Percentiles rank a stretch among this genome's conserved stretches.
These are phyloP conservation scores for Myrmecophaga tridactyla DNA, from an alignment of 2,113 vertebrate genomes.

Conservation along the genomic window DNA sequence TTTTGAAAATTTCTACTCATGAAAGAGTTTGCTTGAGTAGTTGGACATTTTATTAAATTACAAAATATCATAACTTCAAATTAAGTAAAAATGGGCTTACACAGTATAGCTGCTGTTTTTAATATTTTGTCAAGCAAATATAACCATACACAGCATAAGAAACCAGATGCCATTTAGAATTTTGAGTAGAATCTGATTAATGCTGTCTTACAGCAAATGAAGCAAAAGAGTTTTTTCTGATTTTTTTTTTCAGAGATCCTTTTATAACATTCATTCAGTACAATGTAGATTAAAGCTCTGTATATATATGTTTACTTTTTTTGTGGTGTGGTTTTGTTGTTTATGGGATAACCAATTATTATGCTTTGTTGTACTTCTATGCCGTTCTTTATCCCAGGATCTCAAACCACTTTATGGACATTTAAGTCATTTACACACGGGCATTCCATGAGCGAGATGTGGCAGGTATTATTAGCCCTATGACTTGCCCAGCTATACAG, in stretches of 20 bases:
- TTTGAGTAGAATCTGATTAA: constrained; percentile 29
- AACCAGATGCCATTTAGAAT: constrained; percentile 16
- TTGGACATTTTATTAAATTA: constrained; percentile 47
- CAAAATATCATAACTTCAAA: constrained; percentile 34
- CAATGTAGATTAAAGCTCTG: not conserved
- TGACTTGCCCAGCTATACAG: constrained; percentile 59
- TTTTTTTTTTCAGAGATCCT: not conserved
- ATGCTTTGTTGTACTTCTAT: constrained; percentile 68
- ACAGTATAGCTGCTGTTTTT: not conserved
- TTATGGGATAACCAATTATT: constrained; percentile 53
- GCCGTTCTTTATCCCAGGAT: constrained; percentile 73
- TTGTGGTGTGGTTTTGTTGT: constrained; percentile 30
- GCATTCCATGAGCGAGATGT: constrained; percentile 72
- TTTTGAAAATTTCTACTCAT: not conserved
- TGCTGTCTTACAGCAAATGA: not conserved
- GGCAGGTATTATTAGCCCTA: constrained; percentile 68
- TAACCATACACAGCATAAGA: not conserved
- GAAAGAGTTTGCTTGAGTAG: not conserved
- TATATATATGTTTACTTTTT: not conserved
- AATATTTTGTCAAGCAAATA: constrained; percentile 37
- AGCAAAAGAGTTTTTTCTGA: not conserved
- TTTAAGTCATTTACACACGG: constrained; percentile 69
- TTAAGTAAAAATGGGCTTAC: not conserved
- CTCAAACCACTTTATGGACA: constrained; percentile 67
- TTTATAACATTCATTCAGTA: not conserved